A percentile compares a stretch with the other conserved stretches of the same genome.
Evolutionary conservation across 2,888 invertebrate species (phyloP).

Genomic region (Petrolisthes manimaculis): DNA sequence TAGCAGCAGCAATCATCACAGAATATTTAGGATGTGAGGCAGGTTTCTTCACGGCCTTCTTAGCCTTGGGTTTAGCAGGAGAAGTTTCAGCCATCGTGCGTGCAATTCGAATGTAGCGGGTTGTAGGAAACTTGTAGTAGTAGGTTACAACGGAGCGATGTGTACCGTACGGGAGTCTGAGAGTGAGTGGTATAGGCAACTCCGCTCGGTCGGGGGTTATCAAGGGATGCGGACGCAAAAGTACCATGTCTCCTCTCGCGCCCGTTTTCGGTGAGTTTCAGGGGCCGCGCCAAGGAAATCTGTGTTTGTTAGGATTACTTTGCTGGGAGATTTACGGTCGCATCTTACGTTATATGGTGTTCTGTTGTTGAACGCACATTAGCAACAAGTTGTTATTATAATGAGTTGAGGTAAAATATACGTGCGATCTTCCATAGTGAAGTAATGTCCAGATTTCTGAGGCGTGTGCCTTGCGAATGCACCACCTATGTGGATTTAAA

Average conservation of each 20-base stretch:
- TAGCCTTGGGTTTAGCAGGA: constrained; percentile 43
- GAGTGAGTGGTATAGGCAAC: background rate
- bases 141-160: background rate
- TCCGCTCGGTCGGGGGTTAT: background rate
- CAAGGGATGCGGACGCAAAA: constrained; percentile 53
- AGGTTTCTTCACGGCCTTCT: constrained; percentile 51
- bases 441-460: constrained; percentile 33
- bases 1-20: constrained; percentile 70
- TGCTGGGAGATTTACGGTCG: constrained; percentile 27
- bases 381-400: constrained; percentile 30
- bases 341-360: background rate
- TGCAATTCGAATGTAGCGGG: background rate
- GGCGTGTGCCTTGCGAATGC: constrained; percentile 14
- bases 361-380: background rate
- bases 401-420: background rate
- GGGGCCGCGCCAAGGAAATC: constrained; percentile 36
- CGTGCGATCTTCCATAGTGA: constrained; percentile 11
- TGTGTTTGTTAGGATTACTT: constrained; percentile 64
- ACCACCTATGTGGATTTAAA: constrained; percentile 48
- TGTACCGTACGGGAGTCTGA: background rate
- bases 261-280: constrained; percentile 64
- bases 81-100: constrained; percentile 59
- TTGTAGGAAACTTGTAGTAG: background rate
- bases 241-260: constrained; percentile 41
- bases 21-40: constrained; percentile 69